Base-by-base conservation (phyloP, 1,140 invertebrate genomes). In the Odontomachus brunneus region DNA sequence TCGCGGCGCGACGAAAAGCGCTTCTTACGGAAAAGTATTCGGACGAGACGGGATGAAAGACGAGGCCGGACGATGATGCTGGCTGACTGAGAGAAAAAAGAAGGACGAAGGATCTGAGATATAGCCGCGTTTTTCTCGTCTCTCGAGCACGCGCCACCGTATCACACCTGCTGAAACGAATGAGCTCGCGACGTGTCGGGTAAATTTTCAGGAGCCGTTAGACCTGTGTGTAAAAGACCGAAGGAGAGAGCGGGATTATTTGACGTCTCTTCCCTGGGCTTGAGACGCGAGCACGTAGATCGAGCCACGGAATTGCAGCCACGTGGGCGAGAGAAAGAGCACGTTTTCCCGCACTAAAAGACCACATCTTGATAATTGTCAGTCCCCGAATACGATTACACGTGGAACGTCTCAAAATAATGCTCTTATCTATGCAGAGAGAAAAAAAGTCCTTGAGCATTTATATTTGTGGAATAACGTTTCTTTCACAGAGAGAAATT, bases 1-100 rank as follows among this genome's bases (percentile, higher is more conserved):
- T 51, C 38, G 38, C 14, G 24, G 38, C 59, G 49, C 81, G 72
- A 76, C 80, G 59, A 76, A 76, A 76, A 75, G 80, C 63, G 72
- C 62, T 63, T 83, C 73, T 53, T 66, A 83, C 73, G 60, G 73
- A 83, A 78, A 83, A 80, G 82, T 83, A 53, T 83, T 57, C 62
- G 44, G 33, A 48, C 48, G 59, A 66, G 24, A 59, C 60, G 33
- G n/a, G 4, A 7, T 1, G 19, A 15, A 15, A 38, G 26, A 33
- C 3, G 9, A 22, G 3, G 49, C 0, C 1, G 48, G 33, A 60
- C 17, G 3, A 62, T 5, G 38, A n/a, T n/a, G n/a, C n/a, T 11
- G 38, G 38, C 4, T 7, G 9, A 7, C 4, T 4, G 17, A n/a
- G n/a, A n/a, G n/a, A n/a, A n/a, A n/a, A n/a, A n/a, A n/a, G n/a